A percentile compares a stretch with the other conserved stretches of the same genome.
phyloP scores from a whole-genome alignment of 1,140 invertebrate species.

The Laupala kohalensis region DNA sequence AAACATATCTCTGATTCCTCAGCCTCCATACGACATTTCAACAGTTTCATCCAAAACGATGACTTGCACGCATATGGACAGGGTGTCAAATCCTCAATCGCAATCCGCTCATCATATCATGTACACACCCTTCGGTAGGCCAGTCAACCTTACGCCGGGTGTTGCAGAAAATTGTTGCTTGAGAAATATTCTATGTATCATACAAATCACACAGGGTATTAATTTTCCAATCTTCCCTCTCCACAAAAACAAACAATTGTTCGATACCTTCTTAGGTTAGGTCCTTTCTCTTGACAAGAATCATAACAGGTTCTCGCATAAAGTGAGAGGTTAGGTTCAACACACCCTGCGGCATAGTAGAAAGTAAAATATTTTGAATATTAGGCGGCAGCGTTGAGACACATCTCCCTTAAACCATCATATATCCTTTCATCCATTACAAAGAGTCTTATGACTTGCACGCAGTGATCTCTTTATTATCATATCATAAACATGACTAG shows the following conservation, averaged over 20 bases:
- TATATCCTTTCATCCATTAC: conserved; percentile 99
- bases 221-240: conserved; percentile 96
- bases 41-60: conserved; percentile 99
- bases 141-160: conserved; percentile 97
- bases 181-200: conserved; percentile 95
- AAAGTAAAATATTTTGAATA: conserved; percentile 92
- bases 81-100: too few relatives aligned
- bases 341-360: conserved; percentile 95
- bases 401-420: conserved; percentile 98
- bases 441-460: conserved; percentile 85
- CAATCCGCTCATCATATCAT: too few relatives aligned
- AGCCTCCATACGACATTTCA: conserved; percentile 98
- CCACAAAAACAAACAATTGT: conserved; percentile 94
- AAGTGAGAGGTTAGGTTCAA: conserved; percentile 94
- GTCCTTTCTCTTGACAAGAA: conserved; percentile 97
- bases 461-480: conserved; percentile 82
- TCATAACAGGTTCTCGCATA: conserved; percentile 91
- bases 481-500: conserved; percentile 97
- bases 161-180: conserved; percentile 99
- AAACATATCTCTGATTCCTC: conserved; percentile 99
- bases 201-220: conserved; percentile 96
- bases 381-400: conserved; percentile 83
- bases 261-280: conserved; percentile 97
- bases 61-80: too few relatives aligned
- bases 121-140: conserved; percentile 83